Base-by-base conservation (phyloP, 64 coral and sea anemone genomes). In the Trachythela sp. region DNA sequence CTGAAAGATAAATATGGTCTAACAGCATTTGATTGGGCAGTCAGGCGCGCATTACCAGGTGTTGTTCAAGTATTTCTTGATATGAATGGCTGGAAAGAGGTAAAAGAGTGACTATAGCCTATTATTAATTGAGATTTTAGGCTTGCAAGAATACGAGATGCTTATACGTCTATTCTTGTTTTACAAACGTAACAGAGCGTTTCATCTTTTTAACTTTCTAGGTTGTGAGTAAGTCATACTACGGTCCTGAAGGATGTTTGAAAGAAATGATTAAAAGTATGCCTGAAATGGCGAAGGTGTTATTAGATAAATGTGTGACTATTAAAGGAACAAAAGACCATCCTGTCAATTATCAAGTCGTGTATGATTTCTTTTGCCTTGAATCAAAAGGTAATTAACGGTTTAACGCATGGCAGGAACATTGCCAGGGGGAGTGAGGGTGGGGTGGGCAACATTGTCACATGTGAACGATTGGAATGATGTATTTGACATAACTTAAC, bases 311-410 rank as follows among this genome's bases (percentile, higher is more conserved):
- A 24, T 64, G 56, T 64, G 56, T 64, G 24, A 64, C 17, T 64
- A 26, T 18, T 2, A 27, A 20, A n/a, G 56, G 56, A 64, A 24
- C 4, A 64, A 64, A 64, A 64, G 56, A 26, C 1, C 56, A 64
- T 27, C 20, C 56, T 64, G 56, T 6, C 42, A 45, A 64, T 64
- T 64, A 64, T 80, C 20, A 37, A 80, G 30, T 80, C 18, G 13
- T 36, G 20, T 80, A 80, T 37, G 75, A 35, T 15, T 80, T 80
- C 37, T 80, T 80, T 80, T 80, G 75, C 30, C 37, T 35, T 80
- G 75, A 64, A 64, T 24, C 56, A 20, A 64, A 18, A 64, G 56
- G 56, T 64, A 24, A 45, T 6, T 68, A n/a, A 6, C 3, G 3
- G 7, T 68, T 68, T 6, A 68, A 68, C 18, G 15, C 5, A 68